Conservation (phyloP, 2,888 invertebrate genomes). For the Lymantria monacha region DNA sequence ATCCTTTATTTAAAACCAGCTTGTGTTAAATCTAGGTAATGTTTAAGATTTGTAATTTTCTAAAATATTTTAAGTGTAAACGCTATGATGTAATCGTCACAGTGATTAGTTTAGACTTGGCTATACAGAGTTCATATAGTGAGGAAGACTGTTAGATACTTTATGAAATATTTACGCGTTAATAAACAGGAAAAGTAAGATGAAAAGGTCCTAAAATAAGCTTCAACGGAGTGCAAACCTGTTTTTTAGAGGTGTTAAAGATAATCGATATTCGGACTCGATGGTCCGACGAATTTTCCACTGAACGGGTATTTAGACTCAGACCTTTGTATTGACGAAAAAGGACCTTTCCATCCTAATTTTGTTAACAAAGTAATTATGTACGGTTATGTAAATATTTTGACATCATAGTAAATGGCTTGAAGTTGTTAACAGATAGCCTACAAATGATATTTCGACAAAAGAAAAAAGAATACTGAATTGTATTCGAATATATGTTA, state of each 20-base stretch:
- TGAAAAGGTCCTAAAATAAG: conserved; percentile 80
- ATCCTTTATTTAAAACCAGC: too few species aligned
- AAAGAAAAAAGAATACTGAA: too few species aligned
- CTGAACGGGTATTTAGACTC: conserved; percentile 72
- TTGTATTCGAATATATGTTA: too few species aligned
- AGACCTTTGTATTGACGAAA: conserved; percentile 74
- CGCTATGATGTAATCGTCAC: conserved; percentile 4
- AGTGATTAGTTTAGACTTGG: conserved; percentile 14
- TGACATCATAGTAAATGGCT: conserved; percentile 27
- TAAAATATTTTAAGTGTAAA: too few species aligned
- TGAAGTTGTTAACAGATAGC: conserved; percentile 16
- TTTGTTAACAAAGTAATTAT: conserved; percentile 59
- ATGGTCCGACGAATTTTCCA: conserved; percentile 80
- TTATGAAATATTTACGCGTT: conserved; percentile 60
- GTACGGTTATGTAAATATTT: conserved; percentile 52
- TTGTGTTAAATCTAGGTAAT: too few species aligned
- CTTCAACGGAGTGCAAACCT: conserved; percentile 73
- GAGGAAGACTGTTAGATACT: conserved; percentile 31
- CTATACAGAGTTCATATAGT: conserved; percentile 27
- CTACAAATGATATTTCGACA: conserved; percentile 6
- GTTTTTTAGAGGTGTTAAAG: conserved; percentile 80
- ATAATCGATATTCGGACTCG: conserved; percentile 73
- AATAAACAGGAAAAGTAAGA: conserved; percentile 68
- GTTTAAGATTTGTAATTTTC: too few species aligned
- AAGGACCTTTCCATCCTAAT: conserved; percentile 70